Base-by-base conservation (phyloP, 2,113 vertebrate genomes). In the Megaleporinus macrocephalus region DNA sequence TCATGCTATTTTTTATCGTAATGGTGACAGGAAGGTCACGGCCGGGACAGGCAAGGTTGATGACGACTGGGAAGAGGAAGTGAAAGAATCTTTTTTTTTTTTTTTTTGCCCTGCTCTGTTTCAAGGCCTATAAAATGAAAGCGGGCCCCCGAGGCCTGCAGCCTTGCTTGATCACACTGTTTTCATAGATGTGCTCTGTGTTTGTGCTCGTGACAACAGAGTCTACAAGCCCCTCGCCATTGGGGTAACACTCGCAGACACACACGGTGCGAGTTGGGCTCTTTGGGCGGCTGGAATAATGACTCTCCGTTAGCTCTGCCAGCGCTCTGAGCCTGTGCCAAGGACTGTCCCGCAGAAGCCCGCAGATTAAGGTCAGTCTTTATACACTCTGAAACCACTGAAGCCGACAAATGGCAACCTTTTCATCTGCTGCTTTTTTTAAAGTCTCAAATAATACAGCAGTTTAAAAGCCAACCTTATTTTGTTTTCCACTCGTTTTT, bases 1-100 rank as follows among this genome's bases (percentile, higher is more conserved):
- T 82, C 55, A 62, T 79, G 33, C 83, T 86, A 82, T 88, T 86
- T 87, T 85, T 86, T 79, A 79, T 69, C 80, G 73, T 88, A 89
- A 90, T 89, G 86, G 80, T 22, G 27, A 7, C 59, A 47, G 57
- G 78, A 79, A 76, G 86, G 85, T 79, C 61, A 72, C 65, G 57
- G n/a, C 51, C 22, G 11, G 47, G 36, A 59, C 41, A 33, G 80
- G 5, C 66, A 59, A 79, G 73, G 66, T 73, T 70, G 80, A 62
- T 61, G 61, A 65, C 29, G 73, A 77, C 51, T 59, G 73, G 24
- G 30, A 71, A 76, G 44, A 33, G 61, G 59, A 53, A 73, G 51
- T 66, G 75, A 82, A 74, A 78, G 61, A 74, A 36, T 69, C 7
- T 6, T n/a, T 44, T 26, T 68, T 30, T 26, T 26, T 26, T 59